Conservation (phyloP, 2,888 invertebrate genomes). For the Nomada hirtipes region DNA sequence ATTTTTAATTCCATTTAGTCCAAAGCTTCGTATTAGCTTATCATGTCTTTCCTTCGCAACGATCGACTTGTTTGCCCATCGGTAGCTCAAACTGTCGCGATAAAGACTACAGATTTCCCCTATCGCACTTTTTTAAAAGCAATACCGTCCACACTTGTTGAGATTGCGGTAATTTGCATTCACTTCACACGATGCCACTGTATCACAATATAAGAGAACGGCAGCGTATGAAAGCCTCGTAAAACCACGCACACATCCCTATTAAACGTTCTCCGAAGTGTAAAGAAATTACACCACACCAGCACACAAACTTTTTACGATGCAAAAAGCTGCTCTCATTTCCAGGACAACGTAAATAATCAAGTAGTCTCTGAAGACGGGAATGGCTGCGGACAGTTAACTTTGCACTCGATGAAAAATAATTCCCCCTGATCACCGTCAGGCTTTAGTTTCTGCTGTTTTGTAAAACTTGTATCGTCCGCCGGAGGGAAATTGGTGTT, state of each 20-base stretch:
- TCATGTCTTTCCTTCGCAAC: background rate
- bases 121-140: constrained; percentile 45
- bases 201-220: background rate
- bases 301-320: background rate
- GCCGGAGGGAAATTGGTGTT: background rate
- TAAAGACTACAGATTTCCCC: constrained; percentile 73
- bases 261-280: background rate
- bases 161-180: constrained; percentile 30
- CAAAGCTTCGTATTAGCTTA: background rate
- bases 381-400: background rate
- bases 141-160: constrained; percentile 13
- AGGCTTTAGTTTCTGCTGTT: background rate
- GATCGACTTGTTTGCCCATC: constrained; percentile 36
- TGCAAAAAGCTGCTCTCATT: background rate
- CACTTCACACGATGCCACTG: background rate
- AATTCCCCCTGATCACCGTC: no score
- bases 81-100: constrained; percentile 71
- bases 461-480: background rate
- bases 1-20: background rate
- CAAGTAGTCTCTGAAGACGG: background rate
- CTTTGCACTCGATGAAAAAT: background rate
- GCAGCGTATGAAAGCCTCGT: constrained; percentile 3
- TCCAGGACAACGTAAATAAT: constrained; percentile 23
- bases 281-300: constrained; percentile 1
- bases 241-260: background rate